Conservation (phyloP, 2,797 vertebrate species). For the Coranthus polyacanthus region DNA sequence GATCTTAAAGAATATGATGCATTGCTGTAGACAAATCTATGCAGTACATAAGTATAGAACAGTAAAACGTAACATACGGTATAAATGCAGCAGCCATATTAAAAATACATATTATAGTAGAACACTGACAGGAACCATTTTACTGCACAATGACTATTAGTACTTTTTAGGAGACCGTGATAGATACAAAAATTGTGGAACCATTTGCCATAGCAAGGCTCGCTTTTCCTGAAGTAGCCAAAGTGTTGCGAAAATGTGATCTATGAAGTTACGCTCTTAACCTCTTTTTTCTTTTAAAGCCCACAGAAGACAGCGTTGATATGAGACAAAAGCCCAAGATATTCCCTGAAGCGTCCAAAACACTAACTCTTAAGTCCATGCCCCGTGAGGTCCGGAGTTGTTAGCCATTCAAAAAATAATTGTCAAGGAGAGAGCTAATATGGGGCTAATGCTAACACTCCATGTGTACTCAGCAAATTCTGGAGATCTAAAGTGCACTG, state of each 20-base stretch:
- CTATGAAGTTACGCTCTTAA: constrained; percentile 7
- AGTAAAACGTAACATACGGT: too few species aligned
- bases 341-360: constrained; percentile 39
- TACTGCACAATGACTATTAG: too few species aligned
- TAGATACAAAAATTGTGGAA: too few species aligned
- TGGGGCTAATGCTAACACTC: constrained; percentile 56
- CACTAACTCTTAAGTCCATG: constrained; percentile 16
- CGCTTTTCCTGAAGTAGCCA: too few species aligned
- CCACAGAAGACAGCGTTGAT: constrained; percentile 50
- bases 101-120: too few species aligned
- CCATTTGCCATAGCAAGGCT: too few species aligned
- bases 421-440: constrained; percentile 58
- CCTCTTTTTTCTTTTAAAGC: constrained; percentile 19
- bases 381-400: constrained; percentile 31
- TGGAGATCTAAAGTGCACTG: constrained; percentile 40
- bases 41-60: too few species aligned
- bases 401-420: constrained; percentile 59
- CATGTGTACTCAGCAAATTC: constrained; percentile 68
- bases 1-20: too few species aligned
- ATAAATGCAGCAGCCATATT: too few species aligned
- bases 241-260: constrained; percentile 1
- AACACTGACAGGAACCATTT: too few species aligned
- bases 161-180: too few species aligned
- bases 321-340: constrained; percentile 36
- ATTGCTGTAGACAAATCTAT: too few species aligned